Evolutionary conservation across 2,797 vertebrate genomes (phyloP), one percentile per base, ranked within the genome.

Genomic region (Rhinogobio ventralis): DNA sequence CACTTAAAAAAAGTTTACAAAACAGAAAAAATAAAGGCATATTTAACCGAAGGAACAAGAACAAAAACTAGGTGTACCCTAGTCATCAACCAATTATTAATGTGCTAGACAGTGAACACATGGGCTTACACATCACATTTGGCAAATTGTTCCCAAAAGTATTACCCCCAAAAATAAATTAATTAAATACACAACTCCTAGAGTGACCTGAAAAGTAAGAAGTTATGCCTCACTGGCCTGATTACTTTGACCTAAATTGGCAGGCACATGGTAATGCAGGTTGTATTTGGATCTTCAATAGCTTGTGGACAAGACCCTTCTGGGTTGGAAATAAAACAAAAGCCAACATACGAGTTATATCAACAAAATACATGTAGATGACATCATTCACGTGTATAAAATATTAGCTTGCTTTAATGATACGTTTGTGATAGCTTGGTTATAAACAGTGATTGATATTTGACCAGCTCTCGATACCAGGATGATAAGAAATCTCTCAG

Each of bases 121-220:
- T 51, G 17, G 42, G 39, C 53, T 76, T 76, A 46, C 14, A 13
- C 46, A 17, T 57, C 49, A 76, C 46, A 51, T 84, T 87, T 87
- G 86, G 86, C 86, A 86, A 83, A 76, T 30, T 53, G 51, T 74
- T 71, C 66, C 49, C 66, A 36, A 51, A 74, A 87, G 11, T 66
- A 68, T 42, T 62, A 67, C 46, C n/a, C 23, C 8, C 10, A 39
- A 62, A 85, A 82, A 46, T 13, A 11, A 20, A 68, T 53, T 0
- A 68, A 60, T 20, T 19, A 25, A 83, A 57, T 46, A 55, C 7
- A 10, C 53, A 79, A 62, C 64, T 78, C 20, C 45, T 6, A 57
- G 64, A 42, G 36, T 77, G 74, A 71, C 39, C 74, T 78, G 82
- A 84, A 84, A 84, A 78, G 82, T 62, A 71, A 19, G 53, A 84